A percentile compares a stretch with the other conserved stretches of the same genome.
Conservation (phyloP, 2,797 vertebrate species). For the Borostomias antarcticus region DNA sequence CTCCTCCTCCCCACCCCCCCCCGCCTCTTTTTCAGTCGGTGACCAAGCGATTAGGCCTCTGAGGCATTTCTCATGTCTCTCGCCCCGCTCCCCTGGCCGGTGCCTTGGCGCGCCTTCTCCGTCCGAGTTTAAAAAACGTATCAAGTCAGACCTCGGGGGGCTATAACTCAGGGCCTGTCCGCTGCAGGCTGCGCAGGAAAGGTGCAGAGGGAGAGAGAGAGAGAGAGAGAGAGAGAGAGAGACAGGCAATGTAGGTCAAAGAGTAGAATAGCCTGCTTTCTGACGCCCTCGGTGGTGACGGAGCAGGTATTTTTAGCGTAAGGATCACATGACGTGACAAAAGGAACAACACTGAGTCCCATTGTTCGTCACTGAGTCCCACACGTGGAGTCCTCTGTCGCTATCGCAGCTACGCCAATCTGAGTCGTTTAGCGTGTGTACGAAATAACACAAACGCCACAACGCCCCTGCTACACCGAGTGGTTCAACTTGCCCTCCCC, state of each 20-base stretch:
- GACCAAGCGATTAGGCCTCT: background rate
- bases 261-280: constrained; percentile 20
- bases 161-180: constrained; percentile 8
- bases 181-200: background rate
- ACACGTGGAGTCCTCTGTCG: constrained; percentile 9
- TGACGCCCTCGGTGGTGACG: background rate
- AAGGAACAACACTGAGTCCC: constrained; percentile 8
- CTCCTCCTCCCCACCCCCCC: background rate
- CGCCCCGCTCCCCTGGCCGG: background rate
- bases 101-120: constrained; percentile 18
- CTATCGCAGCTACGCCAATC: constrained; percentile 17
- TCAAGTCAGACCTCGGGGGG: background rate
- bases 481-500: constrained; percentile 64
- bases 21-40: background rate
- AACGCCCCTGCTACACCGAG: constrained; percentile 26
- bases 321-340: constrained; percentile 9
- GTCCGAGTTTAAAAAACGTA: background rate
- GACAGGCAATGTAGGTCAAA: constrained; percentile 28
- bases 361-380: background rate
- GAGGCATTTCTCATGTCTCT: constrained; percentile 7
- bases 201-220: constrained; percentile 12
- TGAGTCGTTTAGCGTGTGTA: constrained; percentile 16
- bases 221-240: constrained; percentile 6
- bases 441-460: background rate
- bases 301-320: constrained; percentile 5